These are phyloP conservation scores for Drosophila neutralis DNA, from an alignment of 2,888 invertebrate species.

Conservation along the genomic window DNA sequence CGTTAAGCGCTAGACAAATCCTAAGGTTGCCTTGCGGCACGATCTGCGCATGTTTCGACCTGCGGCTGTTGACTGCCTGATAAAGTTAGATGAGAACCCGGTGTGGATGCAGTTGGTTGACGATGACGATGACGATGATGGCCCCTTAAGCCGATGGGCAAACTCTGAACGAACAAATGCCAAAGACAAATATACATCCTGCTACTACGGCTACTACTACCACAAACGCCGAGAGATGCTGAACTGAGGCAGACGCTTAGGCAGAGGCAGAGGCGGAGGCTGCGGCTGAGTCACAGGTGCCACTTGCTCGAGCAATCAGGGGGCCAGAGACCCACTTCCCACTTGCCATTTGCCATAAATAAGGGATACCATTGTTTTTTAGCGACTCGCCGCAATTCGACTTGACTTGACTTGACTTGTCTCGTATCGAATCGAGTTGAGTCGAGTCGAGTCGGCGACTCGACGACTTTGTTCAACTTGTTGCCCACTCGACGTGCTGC, in stretches of 20 bases:
- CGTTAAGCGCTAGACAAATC: slow-evolving; percentile 50
- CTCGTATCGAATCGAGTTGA: not conserved
- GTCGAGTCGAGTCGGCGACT: slow-evolving; percentile 31
- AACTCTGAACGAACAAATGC: slow-evolving; percentile 62
- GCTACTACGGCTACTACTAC: not conserved
- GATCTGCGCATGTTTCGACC: slow-evolving; percentile 59
- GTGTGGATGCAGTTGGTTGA: not conserved
- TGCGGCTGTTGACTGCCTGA: not conserved
- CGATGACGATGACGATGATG: slow-evolving; percentile 23
- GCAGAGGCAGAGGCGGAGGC: not conserved
- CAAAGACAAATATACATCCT: slow-evolving; percentile 58
- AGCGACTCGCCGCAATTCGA: slow-evolving; percentile 29
- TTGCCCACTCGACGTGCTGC: slow-evolving; percentile 65
- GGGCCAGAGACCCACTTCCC: slow-evolving; percentile 28
- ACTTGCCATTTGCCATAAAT: slow-evolving; percentile 29
- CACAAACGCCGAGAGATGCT: slow-evolving; percentile 8
- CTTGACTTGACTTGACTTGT: slow-evolving; percentile 3
- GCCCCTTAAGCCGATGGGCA: slow-evolving; percentile 51
- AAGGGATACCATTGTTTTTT: slow-evolving; percentile 56
- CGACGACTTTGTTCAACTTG: slow-evolving; percentile 34
- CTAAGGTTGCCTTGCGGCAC: slow-evolving; percentile 17
- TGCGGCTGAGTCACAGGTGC: slow-evolving; percentile 35
- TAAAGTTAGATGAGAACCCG: slow-evolving; percentile 1
- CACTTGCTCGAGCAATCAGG: slow-evolving; percentile 40
- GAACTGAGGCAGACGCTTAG: not conserved